Percentiles rank a stretch among this genome's conserved stretches.
phyloP scores from a whole-genome alignment of 2,888 invertebrate genomes.

The Acrocyrtus sp. region DNA sequence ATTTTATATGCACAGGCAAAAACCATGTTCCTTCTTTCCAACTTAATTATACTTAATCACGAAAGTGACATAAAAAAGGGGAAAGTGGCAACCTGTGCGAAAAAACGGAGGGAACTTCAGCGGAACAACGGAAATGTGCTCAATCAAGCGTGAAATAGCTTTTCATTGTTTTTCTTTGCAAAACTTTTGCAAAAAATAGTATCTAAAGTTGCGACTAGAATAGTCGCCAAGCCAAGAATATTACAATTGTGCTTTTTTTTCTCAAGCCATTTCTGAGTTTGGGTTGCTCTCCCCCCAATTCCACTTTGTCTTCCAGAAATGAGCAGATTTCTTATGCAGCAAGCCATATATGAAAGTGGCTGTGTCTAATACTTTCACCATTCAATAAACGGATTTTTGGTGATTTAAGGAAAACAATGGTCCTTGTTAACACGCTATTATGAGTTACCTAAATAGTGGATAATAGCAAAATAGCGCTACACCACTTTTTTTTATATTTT shows the following conservation, averaged over 20 bases:
- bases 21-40: background rate
- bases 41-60: constrained; percentile 34
- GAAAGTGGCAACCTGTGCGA: constrained; percentile 15
- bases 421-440: constrained; percentile 41
- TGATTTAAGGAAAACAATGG: constrained; percentile 39
- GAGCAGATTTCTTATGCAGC: too few relatives aligned
- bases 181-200: too few relatives aligned
- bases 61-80: constrained; percentile 4
- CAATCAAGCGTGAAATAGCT: too few relatives aligned
- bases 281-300: too few relatives aligned
- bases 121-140: background rate
- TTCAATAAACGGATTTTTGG: background rate
- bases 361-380: background rate
- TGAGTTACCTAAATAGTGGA: constrained; percentile 20
- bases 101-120: background rate
- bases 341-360: too few relatives aligned
- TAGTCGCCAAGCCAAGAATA: background rate
- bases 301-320: too few relatives aligned
- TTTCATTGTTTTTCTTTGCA: background rate
- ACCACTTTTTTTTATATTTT: background rate
- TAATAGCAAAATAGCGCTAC: constrained; percentile 26
- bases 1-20: too few relatives aligned
- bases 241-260: too few relatives aligned
- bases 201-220: too few relatives aligned
- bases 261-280: too few relatives aligned